Percentiles rank a stretch among this genome's conserved stretches.
Conservation (phyloP, 2,113 vertebrate genomes). For the Pithys albifrons region DNA sequence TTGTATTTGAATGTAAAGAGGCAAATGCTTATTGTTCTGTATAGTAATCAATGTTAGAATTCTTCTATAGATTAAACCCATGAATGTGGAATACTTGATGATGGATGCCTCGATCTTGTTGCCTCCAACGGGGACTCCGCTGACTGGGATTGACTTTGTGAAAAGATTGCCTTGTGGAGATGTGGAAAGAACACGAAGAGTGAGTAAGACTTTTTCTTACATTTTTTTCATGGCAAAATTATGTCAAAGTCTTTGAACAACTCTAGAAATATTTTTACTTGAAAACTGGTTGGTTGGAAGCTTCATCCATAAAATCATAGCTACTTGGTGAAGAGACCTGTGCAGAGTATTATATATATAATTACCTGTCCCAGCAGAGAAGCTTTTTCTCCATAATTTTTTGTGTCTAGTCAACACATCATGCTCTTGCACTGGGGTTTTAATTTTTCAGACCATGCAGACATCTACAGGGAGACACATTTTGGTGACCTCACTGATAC, state of each 20-base stretch:
- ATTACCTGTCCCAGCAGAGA: background rate
- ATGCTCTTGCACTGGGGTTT: background rate
- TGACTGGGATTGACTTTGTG: conserved; percentile 97
- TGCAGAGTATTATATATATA: background rate
- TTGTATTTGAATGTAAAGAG: background rate
- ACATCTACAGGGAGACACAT: background rate
- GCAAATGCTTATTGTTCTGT: background rate
- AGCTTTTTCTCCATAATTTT: background rate
- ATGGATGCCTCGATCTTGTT: conserved; percentile 98
- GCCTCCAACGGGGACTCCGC: conserved; percentile 93
- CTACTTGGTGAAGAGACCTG: background rate
- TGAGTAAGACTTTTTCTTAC: conserved; percentile 57
- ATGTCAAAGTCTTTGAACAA: background rate
- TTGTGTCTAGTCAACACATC: background rate
- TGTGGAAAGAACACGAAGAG: conserved; percentile 92
- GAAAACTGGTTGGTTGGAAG: background rate
- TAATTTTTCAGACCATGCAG: background rate
- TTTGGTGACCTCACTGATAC: background rate
- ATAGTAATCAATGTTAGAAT: background rate
- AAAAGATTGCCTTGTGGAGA: conserved; percentile 96
- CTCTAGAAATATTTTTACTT: background rate
- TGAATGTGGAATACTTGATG: conserved; percentile 98
- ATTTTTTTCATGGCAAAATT: background rate
- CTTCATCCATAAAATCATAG: background rate
- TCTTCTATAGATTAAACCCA: conserved; percentile 88